Evolutionary conservation across 2,888 invertebrate species (phyloP).

Genomic region (Automeris io): DNA sequence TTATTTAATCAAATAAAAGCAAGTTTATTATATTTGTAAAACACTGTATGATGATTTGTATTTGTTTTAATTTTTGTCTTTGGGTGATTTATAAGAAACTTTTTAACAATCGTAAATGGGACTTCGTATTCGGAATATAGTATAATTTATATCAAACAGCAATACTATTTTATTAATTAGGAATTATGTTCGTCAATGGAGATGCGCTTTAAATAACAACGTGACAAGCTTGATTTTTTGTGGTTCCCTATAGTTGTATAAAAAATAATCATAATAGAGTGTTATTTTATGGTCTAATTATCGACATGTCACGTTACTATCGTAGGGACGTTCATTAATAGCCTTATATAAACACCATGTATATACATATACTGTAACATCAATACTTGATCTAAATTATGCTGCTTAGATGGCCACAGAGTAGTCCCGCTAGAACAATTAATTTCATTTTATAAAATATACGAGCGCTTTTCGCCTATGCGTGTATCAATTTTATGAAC

Average conservation of each 20-base stretch:
- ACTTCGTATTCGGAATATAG: no score
- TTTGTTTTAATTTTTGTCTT: no score
- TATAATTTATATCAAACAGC: slow-evolving; percentile 2
- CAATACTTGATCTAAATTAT: slow-evolving; percentile 36
- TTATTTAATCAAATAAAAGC: no score
- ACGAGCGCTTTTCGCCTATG: neutral
- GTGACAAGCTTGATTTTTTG: neutral
- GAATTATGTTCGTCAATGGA: neutral
- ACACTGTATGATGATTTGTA: no score
- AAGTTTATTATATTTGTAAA: no score
- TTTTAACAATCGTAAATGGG: no score
- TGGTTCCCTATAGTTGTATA: neutral
- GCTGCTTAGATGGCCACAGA: slow-evolving; percentile 28
- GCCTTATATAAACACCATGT: slow-evolving; percentile 38
- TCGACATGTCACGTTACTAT: slow-evolving; percentile 32
- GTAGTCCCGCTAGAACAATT: slow-evolving; percentile 41
- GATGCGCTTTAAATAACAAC: neutral
- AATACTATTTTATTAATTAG: neutral
- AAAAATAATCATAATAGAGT: neutral
- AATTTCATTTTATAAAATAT: neutral
- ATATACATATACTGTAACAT: slow-evolving; percentile 38
- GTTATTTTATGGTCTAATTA: slow-evolving; percentile 4
- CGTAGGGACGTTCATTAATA: slow-evolving; percentile 34
- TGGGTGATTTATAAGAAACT: no score
- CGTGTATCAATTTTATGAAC: no score